phyloP scores from a whole-genome alignment of 30 jellyfish, hydroid and myxozoan genomes.

The Chrysaora quinquecirrha region DNA sequence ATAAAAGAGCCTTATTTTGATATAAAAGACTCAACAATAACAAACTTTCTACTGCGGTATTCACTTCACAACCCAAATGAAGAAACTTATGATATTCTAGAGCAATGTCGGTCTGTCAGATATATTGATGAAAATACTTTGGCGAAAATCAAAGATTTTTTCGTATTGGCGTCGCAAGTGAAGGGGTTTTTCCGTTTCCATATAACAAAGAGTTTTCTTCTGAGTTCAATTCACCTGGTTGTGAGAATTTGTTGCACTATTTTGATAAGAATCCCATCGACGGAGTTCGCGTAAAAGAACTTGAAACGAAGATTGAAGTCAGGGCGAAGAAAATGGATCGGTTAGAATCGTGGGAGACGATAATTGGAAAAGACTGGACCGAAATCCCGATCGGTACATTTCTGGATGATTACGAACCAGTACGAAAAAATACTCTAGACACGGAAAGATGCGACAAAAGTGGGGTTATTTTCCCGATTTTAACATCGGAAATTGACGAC shows the following conservation, averaged over 20 bases:
- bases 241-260: background rate
- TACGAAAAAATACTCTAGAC: background rate
- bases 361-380: background rate
- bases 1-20: background rate
- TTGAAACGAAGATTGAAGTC: background rate
- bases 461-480: background rate
- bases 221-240: no score
- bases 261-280: background rate
- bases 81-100: background rate
- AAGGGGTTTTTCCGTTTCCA: no score
- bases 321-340: background rate
- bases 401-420: background rate
- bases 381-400: background rate
- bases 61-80: conserved; percentile 13
- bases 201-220: no score
- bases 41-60: background rate
- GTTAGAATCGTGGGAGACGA: background rate
- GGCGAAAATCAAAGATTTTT: background rate
- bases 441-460: no score
- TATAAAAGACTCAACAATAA: background rate
- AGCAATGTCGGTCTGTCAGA: background rate
- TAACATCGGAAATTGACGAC: background rate
- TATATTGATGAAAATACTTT: background rate
- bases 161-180: background rate
- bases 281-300: background rate